Percentiles rank a stretch among this genome's conserved stretches.
phyloP scores from a whole-genome alignment of 1,140 invertebrate genomes.

The Bombus consobrinus region DNA sequence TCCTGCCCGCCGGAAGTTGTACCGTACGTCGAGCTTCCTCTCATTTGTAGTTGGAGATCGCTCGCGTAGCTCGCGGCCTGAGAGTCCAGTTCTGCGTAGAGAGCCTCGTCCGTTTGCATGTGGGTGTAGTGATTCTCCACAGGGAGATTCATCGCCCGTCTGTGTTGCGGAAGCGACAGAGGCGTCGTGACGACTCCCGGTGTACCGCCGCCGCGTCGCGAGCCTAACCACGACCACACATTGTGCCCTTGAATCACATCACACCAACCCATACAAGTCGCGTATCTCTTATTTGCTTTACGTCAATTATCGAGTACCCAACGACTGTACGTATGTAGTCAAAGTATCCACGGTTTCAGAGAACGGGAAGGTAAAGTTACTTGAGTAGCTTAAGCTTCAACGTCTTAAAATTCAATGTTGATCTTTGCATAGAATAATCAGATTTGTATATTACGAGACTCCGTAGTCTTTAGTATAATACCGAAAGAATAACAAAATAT shows the following conservation, averaged over 20 bases:
- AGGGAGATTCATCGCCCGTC: conserved; percentile 80
- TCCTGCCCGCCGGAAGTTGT: conserved; percentile 78
- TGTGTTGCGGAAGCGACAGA: conserved; percentile 79
- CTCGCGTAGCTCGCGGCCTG: conserved; percentile 82
- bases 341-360: too few relatives aligned
- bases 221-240: conserved; percentile 87
- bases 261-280: conserved; percentile 14
- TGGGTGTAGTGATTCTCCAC: conserved; percentile 89
- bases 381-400: too few relatives aligned
- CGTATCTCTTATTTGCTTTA: background rate
- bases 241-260: conserved; percentile 77
- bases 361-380: too few relatives aligned
- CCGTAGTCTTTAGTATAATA: background rate
- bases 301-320: conserved; percentile 1
- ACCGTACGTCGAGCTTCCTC: conserved; percentile 79
- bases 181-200: conserved; percentile 80
- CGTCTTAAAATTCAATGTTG: too few relatives aligned
- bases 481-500: background rate
- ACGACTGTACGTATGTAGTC: background rate
- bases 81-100: conserved; percentile 87
- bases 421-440: too few relatives aligned
- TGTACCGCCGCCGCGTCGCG: conserved; percentile 81
- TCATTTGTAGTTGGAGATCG: conserved; percentile 79
- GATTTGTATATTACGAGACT: too few relatives aligned
- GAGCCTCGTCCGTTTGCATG: conserved; percentile 87